phyloP scores from a whole-genome alignment of 2,888 invertebrate genomes.

The Timandra comae region DNA sequence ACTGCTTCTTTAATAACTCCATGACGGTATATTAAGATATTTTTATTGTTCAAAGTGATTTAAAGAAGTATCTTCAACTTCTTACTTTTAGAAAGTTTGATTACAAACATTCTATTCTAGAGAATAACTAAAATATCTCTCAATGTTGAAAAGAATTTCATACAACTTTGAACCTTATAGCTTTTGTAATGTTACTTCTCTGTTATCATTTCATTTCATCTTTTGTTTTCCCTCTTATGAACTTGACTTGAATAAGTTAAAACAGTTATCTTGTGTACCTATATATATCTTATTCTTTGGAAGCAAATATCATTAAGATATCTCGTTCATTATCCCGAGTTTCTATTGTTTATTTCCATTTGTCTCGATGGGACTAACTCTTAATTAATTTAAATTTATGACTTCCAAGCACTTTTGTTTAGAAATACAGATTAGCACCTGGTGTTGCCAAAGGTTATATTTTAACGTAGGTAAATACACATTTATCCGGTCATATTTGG shows the following conservation, averaged over 20 bases:
- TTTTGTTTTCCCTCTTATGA: slow-evolving; percentile 3
- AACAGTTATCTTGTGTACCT: slow-evolving; percentile 2
- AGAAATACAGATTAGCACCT: no score
- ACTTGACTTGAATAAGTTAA: slow-evolving; percentile 6
- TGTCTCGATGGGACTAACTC: slow-evolving; percentile 9
- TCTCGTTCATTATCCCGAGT: slow-evolving; percentile 3
- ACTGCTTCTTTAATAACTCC: no score
- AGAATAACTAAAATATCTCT: no score
- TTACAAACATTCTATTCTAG: no score
- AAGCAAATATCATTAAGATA: slow-evolving; percentile 13
- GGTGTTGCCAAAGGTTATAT: no score
- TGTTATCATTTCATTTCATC: slow-evolving; percentile 17
- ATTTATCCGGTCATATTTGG: no score
- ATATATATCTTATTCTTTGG: slow-evolving; percentile 11
- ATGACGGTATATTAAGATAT: no score
- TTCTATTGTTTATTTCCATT: slow-evolving; percentile 13
- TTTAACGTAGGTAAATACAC: no score
- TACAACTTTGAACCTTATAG: no score
- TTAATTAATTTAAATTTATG: slow-evolving; percentile 6
- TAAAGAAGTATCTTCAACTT: no score
- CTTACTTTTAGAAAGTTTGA: no score
- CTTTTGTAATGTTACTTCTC: background rate
- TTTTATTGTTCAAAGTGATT: no score
- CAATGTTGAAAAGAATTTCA: slow-evolving; percentile 1
- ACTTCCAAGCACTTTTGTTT: background rate